Evolutionary conservation across 2,888 invertebrate species (phyloP), one percentile per base, ranked within the genome.

Genomic region (Lasioglossum figueresi): DNA sequence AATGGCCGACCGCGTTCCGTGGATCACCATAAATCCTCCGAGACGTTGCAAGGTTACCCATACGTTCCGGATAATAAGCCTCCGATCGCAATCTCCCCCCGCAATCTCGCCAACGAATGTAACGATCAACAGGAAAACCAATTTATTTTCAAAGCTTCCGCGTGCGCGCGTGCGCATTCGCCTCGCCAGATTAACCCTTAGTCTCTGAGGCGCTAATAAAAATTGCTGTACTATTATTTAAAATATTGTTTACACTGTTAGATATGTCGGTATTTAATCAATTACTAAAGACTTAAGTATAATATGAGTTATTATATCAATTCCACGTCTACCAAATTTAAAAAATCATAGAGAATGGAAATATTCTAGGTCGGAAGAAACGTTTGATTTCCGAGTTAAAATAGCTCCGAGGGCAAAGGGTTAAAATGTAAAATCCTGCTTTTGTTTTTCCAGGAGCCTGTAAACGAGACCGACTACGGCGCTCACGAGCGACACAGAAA

Each of bases 391-490:
- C n/a, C n/a, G n/a, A n/a, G n/a, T n/a, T n/a, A n/a, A n/a, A n/a
- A n/a, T n/a, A n/a, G n/a, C n/a, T n/a, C n/a, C n/a, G n/a, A n/a
- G n/a, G n/a, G n/a, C n/a, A n/a, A n/a, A n/a, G n/a, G n/a, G n/a
- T n/a, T n/a, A 84, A 84, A 85, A 84, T 80, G 76, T 71, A 80
- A 84, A 84, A 84, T 84, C 74, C 37, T n/a, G 74, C 80, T 48
- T 77, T 77, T 77, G 70, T 74, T 52, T 70, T 63, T 45, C 37
- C 12, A 27, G n/a, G 6, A 70, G 37, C 4, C 59, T 40, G 73
- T 45, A 63, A 76, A 76, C 76, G 52, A 68, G 63, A 45, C 68
- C 40, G 34, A 56, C 43, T 2, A 23, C 4, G 14, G 48, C 19
- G 48, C 48, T 0, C 6, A 2, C 56, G 56, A 66, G 52, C 16